Evolutionary conservation across 92 coral and sea anemone species (phyloP).

Genomic region (Umimayanthus chanpuru): DNA sequence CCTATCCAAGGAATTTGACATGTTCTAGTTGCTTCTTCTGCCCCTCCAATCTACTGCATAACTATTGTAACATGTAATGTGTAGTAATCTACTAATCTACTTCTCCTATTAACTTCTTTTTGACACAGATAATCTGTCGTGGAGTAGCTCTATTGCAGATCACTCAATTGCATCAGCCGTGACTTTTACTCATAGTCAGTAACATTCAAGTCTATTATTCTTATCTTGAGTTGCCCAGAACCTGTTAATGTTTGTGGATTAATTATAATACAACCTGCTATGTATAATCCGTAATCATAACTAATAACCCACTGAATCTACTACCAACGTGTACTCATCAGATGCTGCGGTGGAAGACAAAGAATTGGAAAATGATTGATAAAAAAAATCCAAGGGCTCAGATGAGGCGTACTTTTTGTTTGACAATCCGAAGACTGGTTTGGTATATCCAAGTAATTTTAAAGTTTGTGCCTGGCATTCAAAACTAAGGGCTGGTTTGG

Average conservation of each 20-base stretch:
- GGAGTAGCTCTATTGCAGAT: constrained; percentile 30
- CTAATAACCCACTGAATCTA: background rate
- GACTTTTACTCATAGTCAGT: constrained; percentile 24
- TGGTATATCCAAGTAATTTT: no score
- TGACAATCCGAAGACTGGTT: background rate
- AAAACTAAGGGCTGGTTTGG: no score
- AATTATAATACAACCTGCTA: background rate
- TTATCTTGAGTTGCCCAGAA: background rate
- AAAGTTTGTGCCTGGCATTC: no score
- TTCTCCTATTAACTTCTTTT: constrained; percentile 21
- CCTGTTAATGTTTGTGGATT: no score
- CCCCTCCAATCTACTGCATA: background rate
- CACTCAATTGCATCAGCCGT: constrained; percentile 26
- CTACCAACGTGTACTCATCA: background rate
- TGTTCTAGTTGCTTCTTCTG: background rate
- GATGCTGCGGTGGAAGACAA: background rate
- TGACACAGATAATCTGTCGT: constrained; percentile 35
- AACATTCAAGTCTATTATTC: constrained; percentile 10
- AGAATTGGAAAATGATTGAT: background rate
- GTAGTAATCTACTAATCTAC: constrained; percentile 14
- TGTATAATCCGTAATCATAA: background rate
- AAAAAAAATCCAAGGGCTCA: no score
- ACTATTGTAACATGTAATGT: background rate
- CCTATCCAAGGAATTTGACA: background rate
- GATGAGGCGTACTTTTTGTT: no score